phyloP scores from a whole-genome alignment of 2,797 vertebrate genomes.

The Eulemur rubriventer region DNA sequence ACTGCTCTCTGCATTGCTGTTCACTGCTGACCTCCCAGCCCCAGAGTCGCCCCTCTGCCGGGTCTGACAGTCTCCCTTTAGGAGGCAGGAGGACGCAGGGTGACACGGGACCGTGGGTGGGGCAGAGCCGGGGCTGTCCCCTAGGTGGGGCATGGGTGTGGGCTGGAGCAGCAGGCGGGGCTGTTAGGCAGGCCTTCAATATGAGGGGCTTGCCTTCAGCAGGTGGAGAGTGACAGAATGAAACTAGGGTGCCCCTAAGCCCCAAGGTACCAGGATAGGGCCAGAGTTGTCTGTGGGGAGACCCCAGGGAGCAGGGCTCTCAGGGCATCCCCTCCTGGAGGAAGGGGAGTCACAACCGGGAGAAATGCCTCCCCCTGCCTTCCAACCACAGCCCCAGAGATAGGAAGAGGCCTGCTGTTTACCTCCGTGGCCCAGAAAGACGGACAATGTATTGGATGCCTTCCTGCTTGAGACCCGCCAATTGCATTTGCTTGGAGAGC shows the following conservation, averaged over 20 bases:
- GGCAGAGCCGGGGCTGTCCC: neutral
- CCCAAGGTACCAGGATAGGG: neutral
- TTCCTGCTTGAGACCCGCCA: neutral
- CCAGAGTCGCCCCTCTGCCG: too few relatives aligned
- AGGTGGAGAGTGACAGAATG: neutral
- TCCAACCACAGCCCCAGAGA: neutral
- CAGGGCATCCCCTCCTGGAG: too few relatives aligned
- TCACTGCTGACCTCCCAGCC: neutral
- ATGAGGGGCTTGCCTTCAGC: neutral
- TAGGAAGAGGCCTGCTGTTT: neutral
- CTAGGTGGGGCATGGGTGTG: neutral
- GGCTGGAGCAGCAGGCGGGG: neutral
- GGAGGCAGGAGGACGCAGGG: neutral
- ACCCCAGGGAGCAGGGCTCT: neutral
- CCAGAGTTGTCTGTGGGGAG: neutral
- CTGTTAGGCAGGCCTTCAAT: neutral
- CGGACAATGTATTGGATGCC: too few relatives aligned
- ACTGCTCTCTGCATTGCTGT: neutral
- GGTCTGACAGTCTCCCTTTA: neutral
- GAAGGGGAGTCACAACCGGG: neutral
- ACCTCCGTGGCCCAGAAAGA: neutral
- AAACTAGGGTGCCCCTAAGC: neutral
- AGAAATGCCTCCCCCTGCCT: neutral
- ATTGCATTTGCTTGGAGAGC: neutral
- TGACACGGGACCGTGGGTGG: rapidly evolving